Evolutionary conservation across 2,113 vertebrate genomes (phyloP).

Genomic region (Forbesichthys agassizii): DNA sequence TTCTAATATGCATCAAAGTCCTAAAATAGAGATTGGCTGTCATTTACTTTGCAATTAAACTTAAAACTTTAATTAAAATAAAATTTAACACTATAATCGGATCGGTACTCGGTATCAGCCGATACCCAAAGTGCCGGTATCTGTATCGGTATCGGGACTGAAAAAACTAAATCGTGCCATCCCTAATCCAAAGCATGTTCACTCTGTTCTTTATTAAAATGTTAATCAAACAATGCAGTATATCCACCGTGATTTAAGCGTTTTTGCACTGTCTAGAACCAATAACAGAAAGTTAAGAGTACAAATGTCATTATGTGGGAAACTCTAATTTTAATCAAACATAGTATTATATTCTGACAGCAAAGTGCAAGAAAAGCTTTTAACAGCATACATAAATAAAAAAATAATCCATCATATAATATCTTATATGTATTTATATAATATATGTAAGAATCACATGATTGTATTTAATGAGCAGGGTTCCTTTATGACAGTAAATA

Average conservation of each 20-base stretch:
- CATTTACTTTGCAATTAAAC: no score
- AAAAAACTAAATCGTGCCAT: no score
- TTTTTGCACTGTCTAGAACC: conserved; percentile 19
- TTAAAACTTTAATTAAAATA: no score
- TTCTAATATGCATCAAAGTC: no score
- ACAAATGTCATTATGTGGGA: not conserved
- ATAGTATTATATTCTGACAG: no score
- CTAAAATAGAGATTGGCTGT: no score
- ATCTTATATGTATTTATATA: not conserved
- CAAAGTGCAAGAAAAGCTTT: not conserved
- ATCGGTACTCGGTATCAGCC: no score
- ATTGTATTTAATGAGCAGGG: not conserved
- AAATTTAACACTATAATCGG: no score
- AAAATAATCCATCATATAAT: not conserved
- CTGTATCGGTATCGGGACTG: no score
- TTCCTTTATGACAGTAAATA: not conserved
- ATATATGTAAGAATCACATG: not conserved
- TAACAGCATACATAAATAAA: not conserved
- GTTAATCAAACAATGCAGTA: conserved; percentile 62
- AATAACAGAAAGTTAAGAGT: not conserved
- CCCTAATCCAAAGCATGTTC: not conserved
- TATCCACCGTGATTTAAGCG: conserved; percentile 29
- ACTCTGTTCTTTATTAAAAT: conserved; percentile 51
- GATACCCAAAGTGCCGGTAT: no score
- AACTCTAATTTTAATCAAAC: no score